Conservation (phyloP, 2,888 invertebrate species). For the Platycheirus rosarum region DNA sequence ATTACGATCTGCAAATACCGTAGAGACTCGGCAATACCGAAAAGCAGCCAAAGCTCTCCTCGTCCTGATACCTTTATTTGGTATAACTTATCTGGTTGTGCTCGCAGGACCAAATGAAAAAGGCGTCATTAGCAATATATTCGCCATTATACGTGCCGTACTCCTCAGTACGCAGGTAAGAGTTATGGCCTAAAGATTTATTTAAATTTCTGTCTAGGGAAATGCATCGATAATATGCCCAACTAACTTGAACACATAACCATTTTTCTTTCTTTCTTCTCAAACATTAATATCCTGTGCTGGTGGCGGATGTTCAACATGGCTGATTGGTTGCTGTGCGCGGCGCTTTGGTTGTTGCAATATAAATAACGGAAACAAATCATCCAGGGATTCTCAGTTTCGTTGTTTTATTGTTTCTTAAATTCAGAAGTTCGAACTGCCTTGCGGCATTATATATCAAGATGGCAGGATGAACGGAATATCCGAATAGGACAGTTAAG, state of each 20-base stretch:
- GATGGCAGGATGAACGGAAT: constrained; percentile 82
- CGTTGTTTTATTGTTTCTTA: constrained; percentile 95
- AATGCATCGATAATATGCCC: neutral
- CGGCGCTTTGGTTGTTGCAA: too few relatives aligned
- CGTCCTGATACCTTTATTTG: constrained; percentile 95
- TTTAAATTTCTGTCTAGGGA: constrained; percentile 46
- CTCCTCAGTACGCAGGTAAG: constrained; percentile 95
- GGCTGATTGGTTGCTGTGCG: too few relatives aligned
- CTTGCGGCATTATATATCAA: constrained; percentile 87
- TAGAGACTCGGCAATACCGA: constrained; percentile 94
- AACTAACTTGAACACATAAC: constrained; percentile 27
- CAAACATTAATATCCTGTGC: neutral
- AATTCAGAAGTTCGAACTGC: constrained; percentile 96
- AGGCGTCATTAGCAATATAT: constrained; percentile 88
- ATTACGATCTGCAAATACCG: constrained; percentile 93
- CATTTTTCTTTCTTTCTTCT: constrained; percentile 21
- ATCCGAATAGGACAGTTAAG: constrained; percentile 79
- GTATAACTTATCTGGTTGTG: constrained; percentile 94
- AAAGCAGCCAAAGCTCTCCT: constrained; percentile 95
- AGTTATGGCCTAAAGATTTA: constrained; percentile 52
- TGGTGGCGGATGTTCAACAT: neutral
- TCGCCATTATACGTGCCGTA: constrained; percentile 90
- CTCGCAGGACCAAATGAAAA: constrained; percentile 90
- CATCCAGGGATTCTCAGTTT: constrained; percentile 92
- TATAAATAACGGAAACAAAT: neutral